Evolutionary conservation across 2,113 vertebrate species (phyloP).

Genomic region (Picathartes gymnocephalus): DNA sequence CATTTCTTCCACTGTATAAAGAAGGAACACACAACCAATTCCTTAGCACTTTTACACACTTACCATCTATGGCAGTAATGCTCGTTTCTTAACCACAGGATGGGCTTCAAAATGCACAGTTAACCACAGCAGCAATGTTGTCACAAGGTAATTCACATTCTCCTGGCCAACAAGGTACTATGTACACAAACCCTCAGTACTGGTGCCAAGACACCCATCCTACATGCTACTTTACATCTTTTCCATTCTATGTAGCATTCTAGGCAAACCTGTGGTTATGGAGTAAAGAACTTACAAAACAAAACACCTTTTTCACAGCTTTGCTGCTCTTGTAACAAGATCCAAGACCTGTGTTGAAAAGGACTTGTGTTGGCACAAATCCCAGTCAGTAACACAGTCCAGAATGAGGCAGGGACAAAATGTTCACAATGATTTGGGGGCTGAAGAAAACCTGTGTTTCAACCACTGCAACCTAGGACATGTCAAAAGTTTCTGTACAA

Average conservation of each 20-base stretch:
- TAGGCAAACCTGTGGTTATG: not conserved
- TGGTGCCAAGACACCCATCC: not conserved
- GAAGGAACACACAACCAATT: not conserved
- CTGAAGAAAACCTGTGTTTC: not conserved
- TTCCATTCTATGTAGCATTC: accelerated
- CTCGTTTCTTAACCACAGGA: not conserved
- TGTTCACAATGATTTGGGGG: not conserved
- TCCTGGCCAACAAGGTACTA: not conserved
- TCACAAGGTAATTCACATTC: not conserved
- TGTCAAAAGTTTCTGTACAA: not conserved
- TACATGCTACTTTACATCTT: not conserved
- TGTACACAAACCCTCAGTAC: not conserved
- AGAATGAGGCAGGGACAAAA: not conserved
- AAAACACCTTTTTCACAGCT: not conserved
- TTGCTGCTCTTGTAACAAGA: not conserved
- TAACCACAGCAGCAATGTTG: not conserved
- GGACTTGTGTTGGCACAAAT: not conserved
- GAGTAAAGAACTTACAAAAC: not conserved
- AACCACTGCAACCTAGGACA: not conserved
- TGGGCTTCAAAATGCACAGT: not conserved
- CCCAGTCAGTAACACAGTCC: not conserved
- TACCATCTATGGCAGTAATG: not conserved
- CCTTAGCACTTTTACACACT: not conserved
- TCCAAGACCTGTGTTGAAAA: not conserved
- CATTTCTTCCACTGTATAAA: not conserved